A percentile compares a stretch with the other conserved stretches of the same genome.
These are phyloP conservation scores for Ochlodes sylvanus DNA, from an alignment of 2,888 invertebrate genomes.

Conservation along the genomic window DNA sequence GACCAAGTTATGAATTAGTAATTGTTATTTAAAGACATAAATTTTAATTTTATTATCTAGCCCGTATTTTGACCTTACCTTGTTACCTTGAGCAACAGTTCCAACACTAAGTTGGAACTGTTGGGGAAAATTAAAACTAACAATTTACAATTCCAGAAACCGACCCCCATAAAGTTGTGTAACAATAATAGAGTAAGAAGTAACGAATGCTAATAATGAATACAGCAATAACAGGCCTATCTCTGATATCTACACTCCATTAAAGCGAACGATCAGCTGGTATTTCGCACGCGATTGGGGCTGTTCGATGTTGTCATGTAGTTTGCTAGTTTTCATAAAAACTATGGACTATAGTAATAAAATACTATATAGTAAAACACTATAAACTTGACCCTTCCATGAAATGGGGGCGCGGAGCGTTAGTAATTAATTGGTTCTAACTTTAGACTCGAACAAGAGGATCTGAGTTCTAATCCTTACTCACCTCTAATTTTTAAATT, in stretches of 20 bases:
- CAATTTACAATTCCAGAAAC: background rate
- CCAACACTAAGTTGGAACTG: background rate
- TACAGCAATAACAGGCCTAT: slow-evolving; percentile 62
- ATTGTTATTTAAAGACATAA: no score
- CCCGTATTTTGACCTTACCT: no score
- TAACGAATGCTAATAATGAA: slow-evolving; percentile 46
- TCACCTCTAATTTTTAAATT: no score
- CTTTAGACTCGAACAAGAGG: no score
- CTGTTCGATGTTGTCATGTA: background rate
- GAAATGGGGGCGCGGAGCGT: no score
- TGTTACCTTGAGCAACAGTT: background rate
- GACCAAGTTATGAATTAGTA: no score
- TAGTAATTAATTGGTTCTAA: no score
- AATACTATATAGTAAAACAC: no score
- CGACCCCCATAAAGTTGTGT: slow-evolving; percentile 2
- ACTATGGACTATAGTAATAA: no score
- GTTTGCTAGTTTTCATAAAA: background rate
- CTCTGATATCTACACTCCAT: slow-evolving; percentile 57
- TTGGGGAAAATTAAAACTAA: background rate
- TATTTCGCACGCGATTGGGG: slow-evolving; percentile 53
- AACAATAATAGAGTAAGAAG: slow-evolving; percentile 26
- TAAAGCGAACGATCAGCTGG: slow-evolving; percentile 58
- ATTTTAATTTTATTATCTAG: no score
- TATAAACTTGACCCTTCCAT: no score
- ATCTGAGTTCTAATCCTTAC: no score